These are phyloP conservation scores for Pachyuromys duprasi DNA, from an alignment of 2,797 vertebrate genomes.

Conservation along the genomic window DNA sequence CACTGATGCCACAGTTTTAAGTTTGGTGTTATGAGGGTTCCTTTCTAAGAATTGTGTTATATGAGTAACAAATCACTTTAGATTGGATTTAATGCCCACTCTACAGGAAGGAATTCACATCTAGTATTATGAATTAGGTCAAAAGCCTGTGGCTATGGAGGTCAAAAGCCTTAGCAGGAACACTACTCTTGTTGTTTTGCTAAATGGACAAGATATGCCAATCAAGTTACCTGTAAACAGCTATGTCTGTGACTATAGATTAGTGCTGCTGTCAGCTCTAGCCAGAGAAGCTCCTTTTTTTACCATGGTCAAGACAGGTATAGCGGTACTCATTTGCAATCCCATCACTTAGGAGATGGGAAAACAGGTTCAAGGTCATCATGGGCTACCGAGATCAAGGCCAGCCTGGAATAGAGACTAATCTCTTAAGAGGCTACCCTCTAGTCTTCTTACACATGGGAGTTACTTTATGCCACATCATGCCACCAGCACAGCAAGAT, in stretches of 20 bases:
- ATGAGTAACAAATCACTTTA: not conserved
- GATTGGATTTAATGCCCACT: not conserved
- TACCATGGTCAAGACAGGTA: not conserved
- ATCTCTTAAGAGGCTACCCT: not conserved
- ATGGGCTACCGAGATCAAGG: not conserved
- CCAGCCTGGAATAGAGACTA: not conserved
- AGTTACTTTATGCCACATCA: not conserved
- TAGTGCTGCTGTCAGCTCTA: not conserved
- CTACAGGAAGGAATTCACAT: not conserved
- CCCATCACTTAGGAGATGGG: not conserved
- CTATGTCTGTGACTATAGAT: not conserved
- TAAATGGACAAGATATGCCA: not conserved
- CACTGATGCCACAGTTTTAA: not conserved
- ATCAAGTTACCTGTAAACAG: not conserved
- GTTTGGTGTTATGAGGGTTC: not conserved
- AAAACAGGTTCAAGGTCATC: not conserved
- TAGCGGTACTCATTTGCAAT: not conserved
- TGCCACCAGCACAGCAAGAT: not conserved
- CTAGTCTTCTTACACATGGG: not conserved
- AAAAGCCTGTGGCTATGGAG: not conserved
- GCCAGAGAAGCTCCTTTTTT: not conserved
- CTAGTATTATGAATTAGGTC: not conserved
- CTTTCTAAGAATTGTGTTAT: not conserved
- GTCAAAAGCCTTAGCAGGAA: not conserved
- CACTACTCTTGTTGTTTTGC: not conserved